Base-by-base conservation (phyloP, 2,113 vertebrate genomes). In the Sisor rabdophorus region DNA sequence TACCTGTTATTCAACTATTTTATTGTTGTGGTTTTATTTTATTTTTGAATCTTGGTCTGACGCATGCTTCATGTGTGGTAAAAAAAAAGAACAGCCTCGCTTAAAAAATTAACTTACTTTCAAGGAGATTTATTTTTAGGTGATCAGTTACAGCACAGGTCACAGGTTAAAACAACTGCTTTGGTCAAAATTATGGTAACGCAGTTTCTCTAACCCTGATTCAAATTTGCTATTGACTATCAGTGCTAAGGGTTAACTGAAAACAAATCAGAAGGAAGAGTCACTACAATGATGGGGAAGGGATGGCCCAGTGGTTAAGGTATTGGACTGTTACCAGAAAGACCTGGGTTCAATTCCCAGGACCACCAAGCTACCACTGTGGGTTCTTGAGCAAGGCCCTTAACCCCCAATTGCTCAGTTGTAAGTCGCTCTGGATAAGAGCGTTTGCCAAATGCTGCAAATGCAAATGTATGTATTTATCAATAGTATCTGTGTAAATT, bases 161-260 rank as follows among this genome's bases (percentile, higher is more conserved):
- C 69, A 71, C 36, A 32, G 58, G 40, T 61, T 54, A 52, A 16
- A 20, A 71, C n/a, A 69, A 32, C 76, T 44, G 68, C 59, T 64
- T 55, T 52, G 59, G 52, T 32, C 13, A 2, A 72, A 78, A 78
- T 50, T 78, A 30, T 56, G 11, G 0, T 61, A 26, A 53, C 44
- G 53, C 20, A 32, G 28, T 19, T 61, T 26, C 58, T 71, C 48
- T 48, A 12, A 26, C 47, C 50, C 47, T 36, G 56, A 78, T 78
- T 61, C 72, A 72, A 58, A 72, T 78, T 50, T 64, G 76, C 59
- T 78, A 58, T 47, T 78, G 76, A 20, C 55, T 24, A 26, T 71
- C 67, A 26, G 48, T 36, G 20, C 48, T 40, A 17, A 52, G 19
- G 67, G 44, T 50, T 77, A 44, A 20, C 48, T 56, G 28, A 1